phyloP scores from a whole-genome alignment of 2,888 invertebrate species.

The Lithophane leautieri region DNA sequence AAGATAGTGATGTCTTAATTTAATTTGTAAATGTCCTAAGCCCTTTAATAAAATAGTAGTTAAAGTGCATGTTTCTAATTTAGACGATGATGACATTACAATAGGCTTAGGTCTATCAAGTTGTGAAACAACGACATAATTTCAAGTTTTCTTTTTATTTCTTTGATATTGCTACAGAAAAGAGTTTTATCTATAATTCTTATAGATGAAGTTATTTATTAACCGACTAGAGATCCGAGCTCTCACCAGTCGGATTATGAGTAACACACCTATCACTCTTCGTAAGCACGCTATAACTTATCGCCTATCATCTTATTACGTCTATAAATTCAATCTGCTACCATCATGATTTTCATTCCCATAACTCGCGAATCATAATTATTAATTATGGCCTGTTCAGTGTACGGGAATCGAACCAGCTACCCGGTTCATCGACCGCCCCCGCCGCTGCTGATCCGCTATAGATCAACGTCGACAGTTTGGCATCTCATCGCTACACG shows the following conservation, averaged over 20 bases:
- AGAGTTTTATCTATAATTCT: background rate
- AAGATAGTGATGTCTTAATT: conserved; percentile 20
- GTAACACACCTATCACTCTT: conserved; percentile 40
- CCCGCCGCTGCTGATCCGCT: conserved; percentile 62
- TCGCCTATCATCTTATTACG: conserved; percentile 42
- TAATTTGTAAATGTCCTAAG: conserved; percentile 1
- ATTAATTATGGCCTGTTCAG: conserved; percentile 58
- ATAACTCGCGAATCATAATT: conserved; percentile 64
- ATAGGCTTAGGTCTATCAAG: background rate
- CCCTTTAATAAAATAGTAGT: background rate
- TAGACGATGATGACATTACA: background rate
- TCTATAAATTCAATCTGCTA: conserved; percentile 60
- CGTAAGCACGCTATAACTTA: conserved; percentile 50
- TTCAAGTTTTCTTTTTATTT: background rate
- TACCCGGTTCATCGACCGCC: conserved; percentile 63
- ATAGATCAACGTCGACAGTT: conserved; percentile 73
- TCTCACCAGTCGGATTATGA: conserved; percentile 18
- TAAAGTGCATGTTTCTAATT: background rate
- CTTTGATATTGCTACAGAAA: background rate
- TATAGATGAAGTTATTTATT: conserved; percentile 27
- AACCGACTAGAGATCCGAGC: conserved; percentile 13
- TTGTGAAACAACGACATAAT: background rate
- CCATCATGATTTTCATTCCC: conserved; percentile 63
- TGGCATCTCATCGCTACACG: conserved; percentile 68
- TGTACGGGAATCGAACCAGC: conserved; percentile 60